Percentiles rank a stretch among this genome's conserved stretches.
phyloP scores from a whole-genome alignment of 1,140 invertebrate species.

The Samia ricini region DNA sequence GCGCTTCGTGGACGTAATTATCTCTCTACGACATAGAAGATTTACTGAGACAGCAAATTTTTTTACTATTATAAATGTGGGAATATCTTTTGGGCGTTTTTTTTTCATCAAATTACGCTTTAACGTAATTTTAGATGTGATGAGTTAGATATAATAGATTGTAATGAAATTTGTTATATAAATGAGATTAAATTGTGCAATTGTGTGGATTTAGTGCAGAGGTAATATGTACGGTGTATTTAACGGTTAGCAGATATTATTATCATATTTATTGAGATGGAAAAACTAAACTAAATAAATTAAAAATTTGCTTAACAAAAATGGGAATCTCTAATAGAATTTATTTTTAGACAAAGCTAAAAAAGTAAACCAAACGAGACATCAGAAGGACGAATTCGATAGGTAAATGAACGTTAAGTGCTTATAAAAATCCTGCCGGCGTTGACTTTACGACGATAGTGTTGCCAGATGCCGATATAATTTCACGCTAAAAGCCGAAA shows the following conservation, averaged over 20 bases:
- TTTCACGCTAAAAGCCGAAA: conserved; percentile 2
- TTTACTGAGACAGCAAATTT: not conserved
- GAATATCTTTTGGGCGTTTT: not conserved
- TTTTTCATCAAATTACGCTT: too few species aligned
- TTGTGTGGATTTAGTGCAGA: too few species aligned
- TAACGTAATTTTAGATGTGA: too few species aligned
- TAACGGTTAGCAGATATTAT: not conserved
- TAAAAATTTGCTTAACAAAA: not conserved
- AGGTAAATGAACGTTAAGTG: not conserved
- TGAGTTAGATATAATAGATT: too few species aligned
- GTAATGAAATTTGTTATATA: too few species aligned
- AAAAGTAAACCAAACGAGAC: not conserved
- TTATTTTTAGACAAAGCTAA: not conserved
- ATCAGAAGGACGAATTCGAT: not conserved
- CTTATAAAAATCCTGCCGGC: conserved; percentile 2
- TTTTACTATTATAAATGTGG: not conserved
- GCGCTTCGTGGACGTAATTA: conserved; percentile 1
- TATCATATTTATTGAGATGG: not conserved
- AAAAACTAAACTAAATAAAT: not conserved
- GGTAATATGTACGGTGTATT: too few species aligned
- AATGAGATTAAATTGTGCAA: too few species aligned
- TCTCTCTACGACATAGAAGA: not conserved
- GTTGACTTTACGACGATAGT: not conserved
- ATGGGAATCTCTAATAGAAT: not conserved
- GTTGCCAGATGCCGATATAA: not conserved